Conservation (phyloP, 2,113 vertebrate genomes). For the Ramphastos sulfuratus region DNA sequence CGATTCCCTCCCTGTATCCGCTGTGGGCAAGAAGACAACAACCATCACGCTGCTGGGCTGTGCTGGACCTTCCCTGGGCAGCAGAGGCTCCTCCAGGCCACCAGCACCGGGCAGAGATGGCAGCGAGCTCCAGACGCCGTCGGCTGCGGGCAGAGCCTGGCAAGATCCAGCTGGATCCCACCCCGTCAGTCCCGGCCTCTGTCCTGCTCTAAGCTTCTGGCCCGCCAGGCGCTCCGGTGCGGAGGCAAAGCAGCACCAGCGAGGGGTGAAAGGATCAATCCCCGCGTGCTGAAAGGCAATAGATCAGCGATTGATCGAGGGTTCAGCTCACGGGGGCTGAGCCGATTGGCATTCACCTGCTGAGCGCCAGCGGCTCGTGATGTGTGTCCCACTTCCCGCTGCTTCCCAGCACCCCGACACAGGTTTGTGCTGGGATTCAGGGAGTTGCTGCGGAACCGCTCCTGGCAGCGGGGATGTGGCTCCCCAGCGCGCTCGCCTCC, state of each 20-base stretch:
- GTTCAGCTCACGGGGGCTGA: conserved; percentile 69
- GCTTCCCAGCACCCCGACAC: conserved; percentile 74
- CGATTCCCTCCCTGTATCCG: background rate
- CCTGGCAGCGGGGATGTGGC: conserved; percentile 7
- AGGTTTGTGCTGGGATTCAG: conserved; percentile 78
- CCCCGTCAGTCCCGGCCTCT: fast-evolving
- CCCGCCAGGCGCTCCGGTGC: background rate
- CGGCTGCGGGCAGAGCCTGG: background rate
- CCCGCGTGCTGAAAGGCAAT: conserved; percentile 57
- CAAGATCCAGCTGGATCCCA: background rate
- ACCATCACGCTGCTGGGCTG: fast-evolving
- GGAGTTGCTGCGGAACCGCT: conserved; percentile 65
- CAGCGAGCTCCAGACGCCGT: fast-evolving
- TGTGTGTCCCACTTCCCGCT: conserved; percentile 76
- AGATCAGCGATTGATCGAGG: conserved; percentile 62
- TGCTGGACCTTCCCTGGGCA: background rate
- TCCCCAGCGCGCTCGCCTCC: conserved; percentile 5
- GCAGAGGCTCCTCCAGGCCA: background rate
- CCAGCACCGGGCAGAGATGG: background rate
- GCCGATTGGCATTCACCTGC: conserved; percentile 80
- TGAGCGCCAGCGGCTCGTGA: conserved; percentile 78
- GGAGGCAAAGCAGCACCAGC: background rate
- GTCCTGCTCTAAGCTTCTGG: background rate
- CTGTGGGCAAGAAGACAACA: background rate
- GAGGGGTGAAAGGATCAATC: conserved; percentile 65